Evolutionary conservation across 2,113 vertebrate genomes (phyloP), one percentile per base, ranked within the genome.

Genomic region (Arenaria interpres): DNA sequence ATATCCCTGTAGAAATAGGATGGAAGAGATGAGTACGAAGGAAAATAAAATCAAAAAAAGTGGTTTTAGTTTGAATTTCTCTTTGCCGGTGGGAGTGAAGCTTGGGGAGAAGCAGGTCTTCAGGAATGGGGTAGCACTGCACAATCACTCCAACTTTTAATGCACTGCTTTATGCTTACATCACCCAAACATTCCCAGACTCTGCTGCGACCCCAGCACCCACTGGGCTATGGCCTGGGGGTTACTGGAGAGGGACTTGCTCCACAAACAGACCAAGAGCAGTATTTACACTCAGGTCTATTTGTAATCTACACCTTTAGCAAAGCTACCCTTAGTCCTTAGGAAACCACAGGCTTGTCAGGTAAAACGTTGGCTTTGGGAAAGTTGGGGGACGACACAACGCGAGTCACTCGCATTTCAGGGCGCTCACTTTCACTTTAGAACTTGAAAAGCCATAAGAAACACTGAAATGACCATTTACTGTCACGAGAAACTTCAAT

Each of bases 1-100:
- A 79, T 98, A 98, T 82, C 99, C 99, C 99, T 99, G 96, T 90
- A 71, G 41, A 94, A 95, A 94, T 1, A 96, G 33, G 19, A 84
- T 35, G 50, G 54, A 78, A 85, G 92, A 91, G 82, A 97, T 50
- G 78, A 92, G 43, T 94, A 84, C 67, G 5, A 89, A 46, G 33
- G 5, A 82, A 50, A n/a, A 6, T 82, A 66, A 4, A 41, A 66
- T 32, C 22, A 28, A 53, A 30, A 53, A 18, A 54, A 10, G 14
- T 35, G 16, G 7, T 4, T 85, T 92, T 59, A 14, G 41, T 56
- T 84, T 81, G 19, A 69, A 56, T 87, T 84, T 62, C 50, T 88
- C 46, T 77, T 88, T 89, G 51, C 27, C 81, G 64, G 23, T 56
- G n/a, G 56, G 27, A 94, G 5, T 54, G 12, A 62, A 69, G 41